Percentiles rank a stretch among this genome's conserved stretches.
phyloP scores from a whole-genome alignment of 2,113 vertebrate genomes.

The Australoheros scitulus region DNA sequence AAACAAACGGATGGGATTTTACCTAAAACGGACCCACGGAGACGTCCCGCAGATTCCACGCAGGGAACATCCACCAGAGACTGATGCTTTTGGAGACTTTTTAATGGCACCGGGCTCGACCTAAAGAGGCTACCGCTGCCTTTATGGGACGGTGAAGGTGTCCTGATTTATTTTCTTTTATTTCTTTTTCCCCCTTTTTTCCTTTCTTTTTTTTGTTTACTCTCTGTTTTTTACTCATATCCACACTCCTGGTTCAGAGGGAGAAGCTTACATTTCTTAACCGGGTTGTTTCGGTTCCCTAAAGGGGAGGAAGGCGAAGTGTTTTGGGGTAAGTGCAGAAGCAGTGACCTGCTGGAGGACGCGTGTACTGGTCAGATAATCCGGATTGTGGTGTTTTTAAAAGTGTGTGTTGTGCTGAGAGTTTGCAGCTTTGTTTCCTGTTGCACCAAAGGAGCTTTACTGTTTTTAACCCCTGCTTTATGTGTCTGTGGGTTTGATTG shows the following conservation, averaged over 20 bases:
- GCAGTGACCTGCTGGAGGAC: constrained; percentile 51
- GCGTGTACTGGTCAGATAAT: constrained; percentile 1
- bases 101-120: constrained; percentile 14
- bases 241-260: constrained; percentile 5
- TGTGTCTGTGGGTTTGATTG: not conserved
- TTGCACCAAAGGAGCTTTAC: not conserved
- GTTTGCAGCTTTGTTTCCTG: not conserved
- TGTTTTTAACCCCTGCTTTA: not conserved
- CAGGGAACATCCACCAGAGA: constrained; percentile 8
- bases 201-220: not conserved
- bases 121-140: constrained; percentile 11
- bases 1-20: constrained; percentile 41
- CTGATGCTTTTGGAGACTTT: constrained; percentile 32
- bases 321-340: constrained; percentile 58
- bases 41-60: not conserved
- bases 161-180: not conserved
- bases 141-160: constrained; percentile 55
- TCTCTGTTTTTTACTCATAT: not conserved
- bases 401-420: not conserved
- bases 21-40: constrained; percentile 2
- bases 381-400: not conserved
- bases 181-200: not conserved
- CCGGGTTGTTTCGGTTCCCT: constrained; percentile 33
- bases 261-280: not conserved
- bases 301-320: constrained; percentile 22